These are phyloP conservation scores for Toxotes chatareus DNA, from an alignment of 2,113 vertebrate genomes.

Conservation along the genomic window DNA sequence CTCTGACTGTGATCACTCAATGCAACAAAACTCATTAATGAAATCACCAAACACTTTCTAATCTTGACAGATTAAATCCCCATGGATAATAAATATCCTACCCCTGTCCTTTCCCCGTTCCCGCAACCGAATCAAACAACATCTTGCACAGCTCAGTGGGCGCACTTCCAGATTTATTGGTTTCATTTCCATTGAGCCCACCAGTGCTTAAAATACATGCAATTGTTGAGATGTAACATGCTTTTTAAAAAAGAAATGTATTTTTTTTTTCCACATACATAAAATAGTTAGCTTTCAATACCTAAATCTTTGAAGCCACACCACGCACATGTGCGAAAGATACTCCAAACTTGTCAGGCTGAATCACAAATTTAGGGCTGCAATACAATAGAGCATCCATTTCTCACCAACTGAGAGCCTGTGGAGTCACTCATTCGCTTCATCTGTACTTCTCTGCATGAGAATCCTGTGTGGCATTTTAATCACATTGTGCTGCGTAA, in stretches of 20 bases:
- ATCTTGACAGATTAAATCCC: slow-evolving; percentile 67
- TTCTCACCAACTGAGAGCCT: slow-evolving; percentile 25
- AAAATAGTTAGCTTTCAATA: neutral
- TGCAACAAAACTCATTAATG: slow-evolving; percentile 78
- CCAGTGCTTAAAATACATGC: slow-evolving; percentile 25
- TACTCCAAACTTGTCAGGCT: slow-evolving; percentile 12
- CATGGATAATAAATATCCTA: slow-evolving; percentile 60
- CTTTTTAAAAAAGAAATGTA: slow-evolving; percentile 10
- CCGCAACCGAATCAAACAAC: slow-evolving; percentile 51
- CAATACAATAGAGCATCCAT: slow-evolving; percentile 3
- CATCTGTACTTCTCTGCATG: slow-evolving; percentile 5
- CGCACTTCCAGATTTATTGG: slow-evolving; percentile 46
- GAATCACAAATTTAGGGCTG: slow-evolving; percentile 33
- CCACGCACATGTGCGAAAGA: neutral
- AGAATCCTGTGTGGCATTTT: neutral
- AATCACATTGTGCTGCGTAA: slow-evolving; percentile 15
- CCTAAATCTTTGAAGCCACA: slow-evolving; percentile 3
- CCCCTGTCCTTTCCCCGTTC: slow-evolving; percentile 31
- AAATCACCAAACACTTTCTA: slow-evolving; percentile 70
- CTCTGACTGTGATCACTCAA: slow-evolving; percentile 72
- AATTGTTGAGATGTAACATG: neutral
- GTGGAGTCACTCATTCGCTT: slow-evolving; percentile 9
- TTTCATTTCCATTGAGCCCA: slow-evolving; percentile 46
- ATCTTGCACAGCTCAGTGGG: slow-evolving; percentile 53
- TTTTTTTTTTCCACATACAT: slow-evolving; percentile 5